Percentiles rank a stretch among this genome's conserved stretches.
phyloP scores from a whole-genome alignment of 1,140 invertebrate species.

The Pseudomyrmex dendroicus region DNA sequence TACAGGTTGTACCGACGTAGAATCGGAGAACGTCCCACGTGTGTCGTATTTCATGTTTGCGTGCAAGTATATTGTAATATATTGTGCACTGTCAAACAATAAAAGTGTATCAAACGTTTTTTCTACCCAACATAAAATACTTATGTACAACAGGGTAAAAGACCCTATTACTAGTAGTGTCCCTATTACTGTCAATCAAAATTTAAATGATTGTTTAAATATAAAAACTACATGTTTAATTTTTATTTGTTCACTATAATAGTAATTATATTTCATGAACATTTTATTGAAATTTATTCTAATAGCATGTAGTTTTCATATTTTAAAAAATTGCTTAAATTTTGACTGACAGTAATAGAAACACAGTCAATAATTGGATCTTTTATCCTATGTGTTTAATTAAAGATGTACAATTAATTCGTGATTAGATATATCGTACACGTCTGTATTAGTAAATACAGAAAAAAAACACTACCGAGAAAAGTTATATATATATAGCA shows the following conservation, averaged over 20 bases:
- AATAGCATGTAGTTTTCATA: not conserved
- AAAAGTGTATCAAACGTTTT: not conserved
- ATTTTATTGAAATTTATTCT: too few species aligned
- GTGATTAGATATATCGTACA: too few species aligned
- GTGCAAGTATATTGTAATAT: not conserved
- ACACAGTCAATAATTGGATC: too few species aligned
- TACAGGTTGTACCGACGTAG: not conserved
- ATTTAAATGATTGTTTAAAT: not conserved
- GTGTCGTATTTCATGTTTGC: constrained; percentile 11
- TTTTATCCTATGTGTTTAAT: too few species aligned
- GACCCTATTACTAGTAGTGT: too few species aligned
- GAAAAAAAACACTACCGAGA: not conserved
- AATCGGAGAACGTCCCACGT: not conserved
- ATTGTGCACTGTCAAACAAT: not conserved
- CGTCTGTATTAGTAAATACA: too few species aligned
- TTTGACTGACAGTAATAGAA: too few species aligned
- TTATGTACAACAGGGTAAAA: too few species aligned
- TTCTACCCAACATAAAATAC: too few species aligned
- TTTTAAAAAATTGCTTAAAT: not conserved
- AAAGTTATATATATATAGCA: not conserved
- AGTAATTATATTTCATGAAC: not conserved
- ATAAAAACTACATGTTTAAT: not conserved
- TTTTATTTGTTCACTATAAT: not conserved
- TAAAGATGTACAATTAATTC: too few species aligned
- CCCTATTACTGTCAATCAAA: too few species aligned